Conservation (phyloP, 2,797 vertebrate genomes). For the Carduelis carduelis region DNA sequence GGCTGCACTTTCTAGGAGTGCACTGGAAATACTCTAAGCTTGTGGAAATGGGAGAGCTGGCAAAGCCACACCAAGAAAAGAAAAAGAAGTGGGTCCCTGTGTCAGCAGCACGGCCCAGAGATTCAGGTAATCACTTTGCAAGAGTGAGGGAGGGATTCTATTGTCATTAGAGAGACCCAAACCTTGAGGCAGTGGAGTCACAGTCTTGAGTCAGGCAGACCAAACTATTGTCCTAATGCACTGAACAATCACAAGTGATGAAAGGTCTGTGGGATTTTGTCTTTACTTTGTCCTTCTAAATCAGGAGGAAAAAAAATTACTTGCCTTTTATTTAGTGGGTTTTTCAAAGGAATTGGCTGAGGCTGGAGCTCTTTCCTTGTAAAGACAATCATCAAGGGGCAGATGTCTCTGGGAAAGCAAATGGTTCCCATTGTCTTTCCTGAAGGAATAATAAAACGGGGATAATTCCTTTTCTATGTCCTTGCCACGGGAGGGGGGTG, state of each 20-base stretch:
- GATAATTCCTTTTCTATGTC: background rate
- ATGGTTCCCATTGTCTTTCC: background rate
- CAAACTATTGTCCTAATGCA: background rate
- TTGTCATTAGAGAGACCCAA: background rate
- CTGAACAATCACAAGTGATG: background rate
- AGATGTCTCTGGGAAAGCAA: background rate
- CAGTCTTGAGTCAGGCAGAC: background rate
- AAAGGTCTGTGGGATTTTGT: background rate
- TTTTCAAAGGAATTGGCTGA: background rate
- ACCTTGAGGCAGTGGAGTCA: background rate
- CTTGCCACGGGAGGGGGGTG: background rate
- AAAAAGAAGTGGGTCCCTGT: background rate
- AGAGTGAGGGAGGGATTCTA: background rate
- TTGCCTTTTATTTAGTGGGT: background rate
- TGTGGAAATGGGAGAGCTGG: background rate
- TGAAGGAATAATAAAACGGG: background rate
- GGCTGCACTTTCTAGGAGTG: background rate
- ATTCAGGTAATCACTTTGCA: background rate
- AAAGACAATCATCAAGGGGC: background rate
- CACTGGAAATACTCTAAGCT: background rate
- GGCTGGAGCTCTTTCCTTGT: background rate
- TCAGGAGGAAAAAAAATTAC: background rate
- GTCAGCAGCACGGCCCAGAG: background rate
- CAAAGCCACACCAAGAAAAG: background rate
- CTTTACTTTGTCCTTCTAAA: background rate